These are phyloP conservation scores for Chiridota heheva DNA, from an alignment of 35 echinoderm and acorn worm species.

Conservation along the genomic window DNA sequence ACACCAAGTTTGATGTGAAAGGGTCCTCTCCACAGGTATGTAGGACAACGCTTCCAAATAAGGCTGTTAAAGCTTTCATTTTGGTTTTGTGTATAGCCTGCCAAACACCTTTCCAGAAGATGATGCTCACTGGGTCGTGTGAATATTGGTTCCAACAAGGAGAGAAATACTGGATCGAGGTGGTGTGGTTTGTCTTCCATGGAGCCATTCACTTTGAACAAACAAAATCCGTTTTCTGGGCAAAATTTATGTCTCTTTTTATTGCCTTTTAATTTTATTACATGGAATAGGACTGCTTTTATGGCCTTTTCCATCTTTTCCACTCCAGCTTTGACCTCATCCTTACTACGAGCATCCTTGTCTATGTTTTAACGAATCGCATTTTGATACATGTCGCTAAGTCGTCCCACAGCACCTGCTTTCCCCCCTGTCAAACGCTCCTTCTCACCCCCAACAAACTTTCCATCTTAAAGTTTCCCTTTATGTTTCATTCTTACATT, in stretches of 20 bases:
- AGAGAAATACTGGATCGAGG: not conserved
- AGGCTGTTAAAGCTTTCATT: constrained; percentile 9
- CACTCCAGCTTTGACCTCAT: not conserved
- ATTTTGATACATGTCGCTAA: constrained; percentile 42
- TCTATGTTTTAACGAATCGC: constrained; percentile 46
- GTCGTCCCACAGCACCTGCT: constrained; percentile 4
- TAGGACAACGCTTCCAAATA: not conserved
- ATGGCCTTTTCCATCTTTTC: constrained; percentile 6
- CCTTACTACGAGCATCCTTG: not conserved
- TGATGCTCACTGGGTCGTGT: not conserved
- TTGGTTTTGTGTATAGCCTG: constrained; percentile 10
- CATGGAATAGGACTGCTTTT: constrained; percentile 31
- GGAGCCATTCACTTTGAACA: not conserved
- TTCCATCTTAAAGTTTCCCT: constrained; percentile 27
- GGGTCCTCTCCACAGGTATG: not conserved
- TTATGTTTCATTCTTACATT: constrained; percentile 25
- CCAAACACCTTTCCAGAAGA: constrained; percentile 5
- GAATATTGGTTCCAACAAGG: not conserved
- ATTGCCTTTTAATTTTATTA: not conserved
- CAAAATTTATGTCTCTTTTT: not conserved
- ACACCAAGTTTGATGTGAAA: not conserved
- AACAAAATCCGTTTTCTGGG: not conserved
- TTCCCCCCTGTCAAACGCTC: constrained; percentile 29
- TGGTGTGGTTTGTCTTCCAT: constrained; percentile 10
- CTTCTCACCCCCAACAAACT: constrained; percentile 23